A percentile compares a stretch with the other conserved stretches of the same genome.
Evolutionary conservation across 1,140 invertebrate species (phyloP).

Genomic region (Uloborus diversus): DNA sequence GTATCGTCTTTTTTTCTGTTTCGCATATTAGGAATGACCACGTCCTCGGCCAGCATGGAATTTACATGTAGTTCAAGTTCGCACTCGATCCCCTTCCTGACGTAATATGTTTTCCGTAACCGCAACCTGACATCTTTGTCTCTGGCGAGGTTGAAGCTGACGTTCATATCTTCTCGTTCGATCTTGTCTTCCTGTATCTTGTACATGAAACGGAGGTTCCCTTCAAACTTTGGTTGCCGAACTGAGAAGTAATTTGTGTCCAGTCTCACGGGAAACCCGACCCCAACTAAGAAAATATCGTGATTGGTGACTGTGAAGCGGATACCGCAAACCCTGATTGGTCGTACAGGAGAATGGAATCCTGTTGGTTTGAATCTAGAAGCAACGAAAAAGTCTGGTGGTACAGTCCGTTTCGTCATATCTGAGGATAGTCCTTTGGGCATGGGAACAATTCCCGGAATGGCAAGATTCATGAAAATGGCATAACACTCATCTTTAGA

Average conservation of each 20-base stretch:
- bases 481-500: slow-evolving; percentile 60
- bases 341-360: slow-evolving; percentile 58
- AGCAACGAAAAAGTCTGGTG: slow-evolving; percentile 60
- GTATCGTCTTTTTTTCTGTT: slow-evolving; percentile 57
- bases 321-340: slow-evolving; percentile 55
- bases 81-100: slow-evolving; percentile 59
- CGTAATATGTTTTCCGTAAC: slow-evolving; percentile 59
- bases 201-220: slow-evolving; percentile 58
- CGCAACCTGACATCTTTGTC: slow-evolving; percentile 61
- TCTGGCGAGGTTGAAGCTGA: slow-evolving; percentile 53
- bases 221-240: slow-evolving; percentile 59
- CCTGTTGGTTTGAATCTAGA: slow-evolving; percentile 59
- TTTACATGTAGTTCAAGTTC: slow-evolving; percentile 59
- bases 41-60: slow-evolving; percentile 56
- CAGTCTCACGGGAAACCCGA: slow-evolving; percentile 60
- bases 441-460: slow-evolving; percentile 60
- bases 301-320: slow-evolving; percentile 59
- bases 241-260: slow-evolving; percentile 59
- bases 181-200: slow-evolving; percentile 59
- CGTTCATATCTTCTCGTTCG: slow-evolving; percentile 47
- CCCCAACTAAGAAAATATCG: slow-evolving; percentile 60
- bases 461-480: slow-evolving; percentile 62
- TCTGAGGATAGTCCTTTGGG: slow-evolving; percentile 59
- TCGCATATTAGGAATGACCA: slow-evolving; percentile 56
- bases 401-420: slow-evolving; percentile 57